A percentile compares a stretch with the other conserved stretches of the same genome.
These are phyloP conservation scores for Anas acuta DNA, from an alignment of 2,797 vertebrate species.

Conservation along the genomic window DNA sequence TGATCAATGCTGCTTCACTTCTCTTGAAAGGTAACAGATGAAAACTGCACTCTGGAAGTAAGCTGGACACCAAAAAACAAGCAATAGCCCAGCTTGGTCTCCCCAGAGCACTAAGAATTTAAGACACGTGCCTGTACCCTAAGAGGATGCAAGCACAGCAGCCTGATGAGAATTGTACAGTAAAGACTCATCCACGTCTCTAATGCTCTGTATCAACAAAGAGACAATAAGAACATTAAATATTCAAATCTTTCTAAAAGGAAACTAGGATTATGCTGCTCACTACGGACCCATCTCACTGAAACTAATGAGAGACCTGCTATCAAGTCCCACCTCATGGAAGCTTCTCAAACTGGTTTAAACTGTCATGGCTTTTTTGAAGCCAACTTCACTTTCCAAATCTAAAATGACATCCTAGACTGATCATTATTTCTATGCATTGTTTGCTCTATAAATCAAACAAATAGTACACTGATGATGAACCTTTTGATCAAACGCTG, in stretches of 20 bases:
- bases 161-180: not conserved
- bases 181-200: not conserved
- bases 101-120: not conserved
- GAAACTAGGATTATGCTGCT: not conserved
- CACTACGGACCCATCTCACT: not conserved
- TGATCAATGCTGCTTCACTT: not conserved
- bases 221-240: slow-evolving; percentile 19
- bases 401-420: not conserved
- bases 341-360: not conserved
- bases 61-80: not conserved
- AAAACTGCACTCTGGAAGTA: not conserved
- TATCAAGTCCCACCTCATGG: not conserved
- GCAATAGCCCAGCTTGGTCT: not conserved
- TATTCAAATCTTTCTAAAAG: not conserved
- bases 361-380: not conserved
- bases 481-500: not conserved
- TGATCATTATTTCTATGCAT: not conserved
- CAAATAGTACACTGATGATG: not conserved
- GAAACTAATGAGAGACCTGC: slow-evolving; percentile 14
- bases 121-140: not conserved
- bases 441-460: slow-evolving; percentile 30
- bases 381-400: not conserved
- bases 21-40: not conserved
- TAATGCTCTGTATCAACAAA: slow-evolving; percentile 15
- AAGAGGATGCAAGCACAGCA: not conserved